These are phyloP conservation scores for Melanocharis versteri DNA, from an alignment of 2,113 vertebrate genomes.

Conservation along the genomic window DNA sequence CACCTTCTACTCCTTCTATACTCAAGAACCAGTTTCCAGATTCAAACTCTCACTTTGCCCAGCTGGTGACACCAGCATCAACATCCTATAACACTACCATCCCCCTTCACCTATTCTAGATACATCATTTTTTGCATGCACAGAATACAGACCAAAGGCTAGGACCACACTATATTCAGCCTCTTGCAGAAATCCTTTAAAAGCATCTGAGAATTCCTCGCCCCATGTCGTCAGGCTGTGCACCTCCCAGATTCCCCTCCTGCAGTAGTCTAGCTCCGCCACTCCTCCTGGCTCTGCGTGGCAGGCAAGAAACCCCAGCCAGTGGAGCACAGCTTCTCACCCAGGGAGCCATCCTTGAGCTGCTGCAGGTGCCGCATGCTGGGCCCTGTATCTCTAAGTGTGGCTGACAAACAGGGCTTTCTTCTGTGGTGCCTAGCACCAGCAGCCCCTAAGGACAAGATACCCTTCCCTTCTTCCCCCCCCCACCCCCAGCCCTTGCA, in stretches of 20 bases:
- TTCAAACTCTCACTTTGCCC: not conserved
- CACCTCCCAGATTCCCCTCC: not conserved
- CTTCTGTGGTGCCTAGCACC: slow-evolving; percentile 49
- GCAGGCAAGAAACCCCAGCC: not conserved
- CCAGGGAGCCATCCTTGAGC: not conserved
- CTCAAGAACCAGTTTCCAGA: not conserved
- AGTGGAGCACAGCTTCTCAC: not conserved
- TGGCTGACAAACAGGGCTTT: slow-evolving; percentile 42
- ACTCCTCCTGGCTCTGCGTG: not conserved
- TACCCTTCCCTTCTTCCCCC: slow-evolving; percentile 48
- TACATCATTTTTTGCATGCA: rapidly evolving
- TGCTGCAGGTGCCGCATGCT: slow-evolving; percentile 16
- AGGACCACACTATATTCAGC: not conserved
- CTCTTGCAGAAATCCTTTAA: not conserved
- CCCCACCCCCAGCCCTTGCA: slow-evolving; percentile 6
- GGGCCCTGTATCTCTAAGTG: not conserved
- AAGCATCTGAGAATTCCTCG: not conserved
- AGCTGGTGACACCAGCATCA: not conserved
- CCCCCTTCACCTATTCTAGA: not conserved
- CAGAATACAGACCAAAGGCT: not conserved
- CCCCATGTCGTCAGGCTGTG: rapidly evolving
- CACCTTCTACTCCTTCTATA: not conserved
- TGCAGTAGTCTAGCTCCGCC: not conserved
- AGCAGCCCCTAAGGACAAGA: slow-evolving; percentile 46
- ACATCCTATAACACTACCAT: not conserved